phyloP scores from a whole-genome alignment of 2,113 vertebrate species.

The Speoplatyrhinus poulsoni region DNA sequence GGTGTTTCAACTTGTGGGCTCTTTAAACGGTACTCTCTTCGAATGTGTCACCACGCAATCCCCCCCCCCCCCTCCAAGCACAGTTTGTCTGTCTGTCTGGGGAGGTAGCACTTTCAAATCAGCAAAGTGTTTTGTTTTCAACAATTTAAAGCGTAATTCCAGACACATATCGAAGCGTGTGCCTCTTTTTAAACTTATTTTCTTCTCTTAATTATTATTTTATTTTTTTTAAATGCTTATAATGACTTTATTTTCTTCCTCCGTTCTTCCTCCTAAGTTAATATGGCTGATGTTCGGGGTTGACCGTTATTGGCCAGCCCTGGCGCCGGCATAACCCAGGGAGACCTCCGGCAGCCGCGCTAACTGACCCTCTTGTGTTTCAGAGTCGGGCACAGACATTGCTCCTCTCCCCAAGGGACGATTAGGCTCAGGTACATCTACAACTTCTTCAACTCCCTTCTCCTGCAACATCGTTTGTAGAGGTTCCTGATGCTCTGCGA shows the following conservation, averaged over 20 bases:
- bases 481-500: no score
- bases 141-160: no score
- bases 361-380: constrained; percentile 90
- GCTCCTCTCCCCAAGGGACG: constrained; percentile 86
- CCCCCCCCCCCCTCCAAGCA: constrained; percentile 22
- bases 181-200: no score
- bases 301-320: neutral
- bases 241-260: no score
- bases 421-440: constrained; percentile 93
- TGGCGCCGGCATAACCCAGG: no score
- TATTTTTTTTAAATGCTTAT: no score
- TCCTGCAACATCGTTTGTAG: neutral
- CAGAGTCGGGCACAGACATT: constrained; percentile 90
- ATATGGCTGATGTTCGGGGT: constrained; percentile 13
- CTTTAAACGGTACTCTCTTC: constrained; percentile 46
- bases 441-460: constrained; percentile 33
- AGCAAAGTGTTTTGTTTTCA: no score
- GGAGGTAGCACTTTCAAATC: no score
- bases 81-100: constrained; percentile 1
- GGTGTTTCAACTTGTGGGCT: constrained; percentile 27
- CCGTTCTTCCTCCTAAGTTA: no score
- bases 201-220: no score
- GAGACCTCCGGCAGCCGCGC: constrained; percentile 27
- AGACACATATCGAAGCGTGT: no score
- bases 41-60: neutral